phyloP scores from a whole-genome alignment of 2,797 vertebrate genomes.

The Karalla daura region DNA sequence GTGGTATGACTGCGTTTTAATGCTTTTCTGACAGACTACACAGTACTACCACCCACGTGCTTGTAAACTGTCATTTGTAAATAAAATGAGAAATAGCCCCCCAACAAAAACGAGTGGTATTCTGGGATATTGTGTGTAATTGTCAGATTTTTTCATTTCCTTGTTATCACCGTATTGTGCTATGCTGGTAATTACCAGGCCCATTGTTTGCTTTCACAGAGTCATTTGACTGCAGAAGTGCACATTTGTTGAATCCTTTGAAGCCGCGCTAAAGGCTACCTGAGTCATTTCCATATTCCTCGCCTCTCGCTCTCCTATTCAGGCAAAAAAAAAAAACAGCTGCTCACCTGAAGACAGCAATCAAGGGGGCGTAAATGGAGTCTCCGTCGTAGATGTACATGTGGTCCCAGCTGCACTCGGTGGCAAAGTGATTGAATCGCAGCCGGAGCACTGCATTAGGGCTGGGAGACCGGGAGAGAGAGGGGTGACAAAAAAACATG shows the following conservation, averaged over 20 bases:
- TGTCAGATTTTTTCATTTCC: too few species aligned
- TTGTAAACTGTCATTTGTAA: slow-evolving; percentile 9
- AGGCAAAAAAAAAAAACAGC: slow-evolving; percentile 18
- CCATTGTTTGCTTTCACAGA: slow-evolving; percentile 33
- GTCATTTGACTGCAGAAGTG: slow-evolving; percentile 30
- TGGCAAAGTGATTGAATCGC: slow-evolving; percentile 95
- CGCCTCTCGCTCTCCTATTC: background rate
- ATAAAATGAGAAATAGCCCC: slow-evolving; percentile 1
- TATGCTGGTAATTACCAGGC: slow-evolving; percentile 33
- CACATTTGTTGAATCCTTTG: slow-evolving; percentile 24
- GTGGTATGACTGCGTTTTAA: slow-evolving; percentile 35
- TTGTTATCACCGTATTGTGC: slow-evolving; percentile 27
- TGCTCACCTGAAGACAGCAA: slow-evolving; percentile 93
- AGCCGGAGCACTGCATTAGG: slow-evolving; percentile 91
- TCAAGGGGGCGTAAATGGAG: slow-evolving; percentile 92
- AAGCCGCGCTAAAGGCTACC: slow-evolving; percentile 39
- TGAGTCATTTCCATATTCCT: slow-evolving; percentile 36
- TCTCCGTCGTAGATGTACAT: slow-evolving; percentile 96
- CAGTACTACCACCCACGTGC: background rate
- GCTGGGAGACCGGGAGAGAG: slow-evolving; percentile 82
- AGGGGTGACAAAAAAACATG: background rate
- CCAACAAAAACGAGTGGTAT: slow-evolving; percentile 9
- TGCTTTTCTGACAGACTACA: slow-evolving; percentile 33
- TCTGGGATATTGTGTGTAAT: slow-evolving; percentile 30
- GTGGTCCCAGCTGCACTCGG: slow-evolving; percentile 98